Base-by-base conservation (phyloP, 2,888 invertebrate genomes). In the Lydus trimaculatus region DNA sequence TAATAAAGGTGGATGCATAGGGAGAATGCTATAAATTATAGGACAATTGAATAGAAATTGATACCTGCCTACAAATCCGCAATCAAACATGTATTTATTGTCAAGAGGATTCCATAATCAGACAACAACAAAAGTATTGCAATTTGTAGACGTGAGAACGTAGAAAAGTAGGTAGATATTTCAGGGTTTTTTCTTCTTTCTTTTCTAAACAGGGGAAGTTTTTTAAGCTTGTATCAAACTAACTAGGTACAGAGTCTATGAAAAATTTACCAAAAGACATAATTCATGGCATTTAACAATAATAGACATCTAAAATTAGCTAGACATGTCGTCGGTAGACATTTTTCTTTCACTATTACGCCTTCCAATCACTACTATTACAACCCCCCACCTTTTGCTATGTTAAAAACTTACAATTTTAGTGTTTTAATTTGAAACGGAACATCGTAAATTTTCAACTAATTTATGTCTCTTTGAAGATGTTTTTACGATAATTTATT, bases 391-490 rank as follows among this genome's bases (percentile, higher is more conserved):
- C 31, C 64, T 11, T 48, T 23, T 52, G 2, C n/a, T n/a, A n/a
- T n/a, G n/a, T n/a, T n/a, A n/a, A 43, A n/a, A 5, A n/a, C n/a
- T n/a, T 48, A 43, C 67, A 71, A 36, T 72, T 67, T 69, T 64
- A 61, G 63, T 69, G 59, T 69, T 65, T 72, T 64, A 67, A 64
- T 62, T 61, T 68, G 58, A 64, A 58, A 62, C 15, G 39, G 56
- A 56, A 39, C 61, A 69, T 68, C 67, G 72, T 76, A 75, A 77
- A 77, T 76, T 67, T n/a, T 72, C 33, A 64, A 66, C 67, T 74
- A 73, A 77, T 77, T 75, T 75, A 76, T 73, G 72, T 64, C 63
- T 71, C 69, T 72, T 71, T 15, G 28, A n/a, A 70, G 67, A 64
- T 63, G 67, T 61, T 67, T 58, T 64, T 48, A 60, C 52, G 71